These are phyloP conservation scores for Scaptomyza hsui DNA, from an alignment of 1,140 invertebrate genomes.

Conservation along the genomic window DNA sequence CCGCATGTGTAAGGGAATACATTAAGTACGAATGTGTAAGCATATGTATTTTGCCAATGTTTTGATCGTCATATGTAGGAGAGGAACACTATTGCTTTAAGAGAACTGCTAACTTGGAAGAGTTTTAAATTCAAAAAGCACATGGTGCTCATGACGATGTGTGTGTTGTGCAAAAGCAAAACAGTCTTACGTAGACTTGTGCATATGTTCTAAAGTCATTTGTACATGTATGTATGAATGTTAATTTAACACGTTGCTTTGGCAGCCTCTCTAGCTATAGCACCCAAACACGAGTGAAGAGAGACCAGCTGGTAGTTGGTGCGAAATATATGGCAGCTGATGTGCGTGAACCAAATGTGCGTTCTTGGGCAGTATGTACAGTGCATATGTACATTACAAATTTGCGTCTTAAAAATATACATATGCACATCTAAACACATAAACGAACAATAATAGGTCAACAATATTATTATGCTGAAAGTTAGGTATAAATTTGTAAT, in stretches of 20 bases:
- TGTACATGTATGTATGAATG: slow-evolving; percentile 1
- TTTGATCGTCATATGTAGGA: slow-evolving; percentile 12
- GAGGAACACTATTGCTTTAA: slow-evolving; percentile 5
- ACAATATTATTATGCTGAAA: too few relatives aligned
- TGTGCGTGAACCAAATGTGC: background rate
- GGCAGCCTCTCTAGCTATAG: slow-evolving; percentile 19
- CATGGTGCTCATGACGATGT: slow-evolving; percentile 82
- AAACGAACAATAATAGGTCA: background rate
- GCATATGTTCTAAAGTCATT: background rate
- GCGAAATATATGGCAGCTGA: slow-evolving; percentile 1
- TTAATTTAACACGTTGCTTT: slow-evolving; percentile 38
- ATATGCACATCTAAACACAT: background rate
- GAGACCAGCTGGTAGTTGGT: slow-evolving; percentile 9
- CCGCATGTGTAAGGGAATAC: background rate
- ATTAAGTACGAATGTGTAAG: slow-evolving; percentile 1
- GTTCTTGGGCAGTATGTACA: background rate
- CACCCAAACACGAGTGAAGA: background rate
- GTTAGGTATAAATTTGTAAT: slow-evolving; percentile 14
- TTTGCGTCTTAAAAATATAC: too few relatives aligned
- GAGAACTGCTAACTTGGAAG: slow-evolving; percentile 26
- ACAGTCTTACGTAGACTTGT: background rate
- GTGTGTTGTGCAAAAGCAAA: slow-evolving; percentile 23
- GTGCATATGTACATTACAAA: slow-evolving; percentile 3
- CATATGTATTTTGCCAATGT: slow-evolving; percentile 13
- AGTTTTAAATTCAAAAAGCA: slow-evolving; percentile 57